Conservation (phyloP, 2,888 invertebrate genomes). For the Nemurella pictetii region DNA sequence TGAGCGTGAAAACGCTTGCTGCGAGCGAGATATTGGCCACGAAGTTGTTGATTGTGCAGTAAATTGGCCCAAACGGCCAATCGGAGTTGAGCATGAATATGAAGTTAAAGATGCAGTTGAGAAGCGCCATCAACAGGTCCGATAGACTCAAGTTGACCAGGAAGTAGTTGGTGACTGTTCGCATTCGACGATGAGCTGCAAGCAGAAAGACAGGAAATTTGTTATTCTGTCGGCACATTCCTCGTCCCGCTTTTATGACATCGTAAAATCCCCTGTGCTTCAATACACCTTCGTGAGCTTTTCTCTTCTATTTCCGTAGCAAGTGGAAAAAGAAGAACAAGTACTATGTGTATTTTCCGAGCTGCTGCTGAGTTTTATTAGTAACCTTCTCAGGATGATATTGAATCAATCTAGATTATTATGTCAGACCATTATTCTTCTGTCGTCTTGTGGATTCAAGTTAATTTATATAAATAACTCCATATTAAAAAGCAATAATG, state of each 20-base stretch:
- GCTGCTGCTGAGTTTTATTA: not conserved
- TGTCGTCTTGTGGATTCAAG: not conserved
- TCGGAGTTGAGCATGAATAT: constrained; percentile 59
- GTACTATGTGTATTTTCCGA: not conserved
- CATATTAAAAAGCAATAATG: too few species aligned
- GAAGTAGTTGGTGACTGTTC: constrained; percentile 92
- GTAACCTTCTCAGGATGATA: not conserved
- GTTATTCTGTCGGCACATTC: not conserved
- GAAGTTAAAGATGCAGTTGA: constrained; percentile 60
- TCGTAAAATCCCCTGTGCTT: not conserved
- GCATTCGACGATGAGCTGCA: constrained; percentile 78
- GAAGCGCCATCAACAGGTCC: constrained; percentile 76
- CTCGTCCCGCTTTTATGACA: not conserved
- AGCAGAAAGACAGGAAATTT: too few species aligned
- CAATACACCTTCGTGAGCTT: not conserved
- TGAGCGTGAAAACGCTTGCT: constrained; percentile 61
- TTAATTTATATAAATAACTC: not conserved
- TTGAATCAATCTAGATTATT: not conserved
- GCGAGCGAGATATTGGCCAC: constrained; percentile 61
- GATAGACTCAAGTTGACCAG: constrained; percentile 86
- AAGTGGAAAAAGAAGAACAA: not conserved
- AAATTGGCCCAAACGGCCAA: constrained; percentile 60
- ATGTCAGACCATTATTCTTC: not conserved
- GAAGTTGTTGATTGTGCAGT: constrained; percentile 60
- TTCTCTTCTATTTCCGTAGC: not conserved